These are phyloP conservation scores for Mobula hypostoma DNA, from an alignment of 2,113 vertebrate genomes.

Conservation along the genomic window DNA sequence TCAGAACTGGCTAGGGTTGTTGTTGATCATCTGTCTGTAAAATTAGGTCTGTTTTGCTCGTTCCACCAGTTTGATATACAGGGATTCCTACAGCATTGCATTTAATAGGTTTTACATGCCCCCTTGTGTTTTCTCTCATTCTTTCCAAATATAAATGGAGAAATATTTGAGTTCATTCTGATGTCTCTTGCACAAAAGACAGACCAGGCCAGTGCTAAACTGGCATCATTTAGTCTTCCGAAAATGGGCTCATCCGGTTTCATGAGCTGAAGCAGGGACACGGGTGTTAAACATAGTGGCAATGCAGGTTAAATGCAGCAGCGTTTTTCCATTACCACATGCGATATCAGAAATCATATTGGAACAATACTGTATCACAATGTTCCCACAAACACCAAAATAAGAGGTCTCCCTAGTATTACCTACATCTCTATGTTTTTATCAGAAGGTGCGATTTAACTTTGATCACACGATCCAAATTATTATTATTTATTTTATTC, in stretches of 20 bases:
- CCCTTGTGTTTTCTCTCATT: too few species aligned
- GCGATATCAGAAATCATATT: background rate
- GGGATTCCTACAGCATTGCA: too few species aligned
- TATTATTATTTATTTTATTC: background rate
- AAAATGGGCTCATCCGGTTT: background rate
- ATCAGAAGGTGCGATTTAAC: background rate
- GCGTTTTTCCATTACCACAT: background rate
- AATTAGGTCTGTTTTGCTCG: too few species aligned
- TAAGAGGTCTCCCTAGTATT: background rate
- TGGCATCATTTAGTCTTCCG: too few species aligned
- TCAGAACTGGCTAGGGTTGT: too few species aligned
- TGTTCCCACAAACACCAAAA: background rate
- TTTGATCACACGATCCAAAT: background rate
- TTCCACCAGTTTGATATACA: too few species aligned
- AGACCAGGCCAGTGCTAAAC: background rate
- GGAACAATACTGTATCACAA: background rate
- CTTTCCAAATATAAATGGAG: too few species aligned
- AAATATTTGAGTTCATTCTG: too few species aligned
- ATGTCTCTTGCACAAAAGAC: background rate
- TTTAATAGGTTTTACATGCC: too few species aligned
- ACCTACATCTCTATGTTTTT: background rate
- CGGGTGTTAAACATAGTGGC: background rate
- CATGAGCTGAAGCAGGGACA: background rate
- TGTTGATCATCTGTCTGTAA: too few species aligned
- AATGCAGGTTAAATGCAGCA: background rate